Base-by-base conservation (phyloP, 2,888 invertebrate species). In the Macrosiphum euphorbiae region DNA sequence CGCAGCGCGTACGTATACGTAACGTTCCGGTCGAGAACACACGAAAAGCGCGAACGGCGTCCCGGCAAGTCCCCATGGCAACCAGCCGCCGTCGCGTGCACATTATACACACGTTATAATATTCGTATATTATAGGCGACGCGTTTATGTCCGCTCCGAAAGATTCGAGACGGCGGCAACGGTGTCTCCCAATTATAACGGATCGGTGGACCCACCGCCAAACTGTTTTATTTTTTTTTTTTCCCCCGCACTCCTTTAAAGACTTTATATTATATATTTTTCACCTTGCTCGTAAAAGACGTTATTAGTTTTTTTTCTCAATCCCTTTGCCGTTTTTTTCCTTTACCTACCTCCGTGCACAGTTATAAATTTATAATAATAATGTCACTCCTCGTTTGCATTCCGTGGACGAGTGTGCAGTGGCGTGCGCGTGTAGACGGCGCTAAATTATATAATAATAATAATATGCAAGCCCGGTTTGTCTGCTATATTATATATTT, bases 151-250 rank as follows among this genome's bases (percentile, higher is more conserved):
- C 10, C 93, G 93, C 93, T 93, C 50, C 93, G 90, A 61, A 58
- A 88, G 93, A 61, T 85, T 44, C 85, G 85, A 50, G 58, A 20
- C 58, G 89, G 24, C 85, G 88, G 92, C 85, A 26, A 47, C 91
- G 84, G 92, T 85, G 84, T 93, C 84, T 90, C 52, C 89, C 93
- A 93, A 93, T 93, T 90, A 93, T 93, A 85, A 93, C 93, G 89
- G 93, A n/a, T 90, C 90, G 93, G 90, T 90, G 61, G 50, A 90
- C 89, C 85, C 93, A 85, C 85, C 93, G 90, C 89, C 85, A 93
- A 93, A 90, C 93, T 52, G 52, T 61, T 89, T 89, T 89, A 58
- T 89, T 88, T 41, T 88, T 88, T 24, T 58, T 44, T 28, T 44
- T 61, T 26, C 1, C 84, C 16, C 7, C 28, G 11, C 58, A 13